Conservation (phyloP, 2,113 vertebrate species). For the Globicephala melas region DNA sequence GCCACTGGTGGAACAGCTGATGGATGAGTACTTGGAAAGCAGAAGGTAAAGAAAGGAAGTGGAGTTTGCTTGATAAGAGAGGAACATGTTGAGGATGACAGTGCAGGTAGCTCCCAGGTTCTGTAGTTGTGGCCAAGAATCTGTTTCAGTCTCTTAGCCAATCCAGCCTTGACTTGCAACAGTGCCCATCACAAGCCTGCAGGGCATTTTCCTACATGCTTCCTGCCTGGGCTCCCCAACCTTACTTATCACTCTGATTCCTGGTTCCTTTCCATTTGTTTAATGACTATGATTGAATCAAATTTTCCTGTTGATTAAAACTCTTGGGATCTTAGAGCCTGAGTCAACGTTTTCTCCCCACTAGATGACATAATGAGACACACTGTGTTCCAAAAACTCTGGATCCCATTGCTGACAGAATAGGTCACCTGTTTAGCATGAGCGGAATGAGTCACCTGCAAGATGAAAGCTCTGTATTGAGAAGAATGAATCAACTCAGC, state of each 20-base stretch:
- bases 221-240: background rate
- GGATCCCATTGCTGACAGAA: background rate
- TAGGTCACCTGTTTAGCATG: background rate
- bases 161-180: background rate
- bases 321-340: slow-evolving; percentile 1
- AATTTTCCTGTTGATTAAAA: slow-evolving; percentile 56
- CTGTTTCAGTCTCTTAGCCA: background rate
- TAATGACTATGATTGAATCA: slow-evolving; percentile 1
- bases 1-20: background rate
- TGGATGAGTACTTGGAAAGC: background rate
- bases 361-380: background rate
- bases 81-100: background rate
- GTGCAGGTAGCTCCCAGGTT: background rate
- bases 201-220: background rate
- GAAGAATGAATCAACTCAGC: slow-evolving; percentile 46
- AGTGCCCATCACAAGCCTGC: background rate
- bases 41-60: background rate
- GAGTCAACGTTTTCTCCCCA: background rate
- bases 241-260: background rate
- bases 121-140: background rate
- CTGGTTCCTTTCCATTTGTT: slow-evolving; percentile 25
- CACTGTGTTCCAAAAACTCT: background rate
- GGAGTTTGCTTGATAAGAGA: background rate
- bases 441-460: background rate
- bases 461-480: background rate